These are phyloP conservation scores for Ondatra zibethicus DNA, from an alignment of 2,113 vertebrate species.

Conservation along the genomic window DNA sequence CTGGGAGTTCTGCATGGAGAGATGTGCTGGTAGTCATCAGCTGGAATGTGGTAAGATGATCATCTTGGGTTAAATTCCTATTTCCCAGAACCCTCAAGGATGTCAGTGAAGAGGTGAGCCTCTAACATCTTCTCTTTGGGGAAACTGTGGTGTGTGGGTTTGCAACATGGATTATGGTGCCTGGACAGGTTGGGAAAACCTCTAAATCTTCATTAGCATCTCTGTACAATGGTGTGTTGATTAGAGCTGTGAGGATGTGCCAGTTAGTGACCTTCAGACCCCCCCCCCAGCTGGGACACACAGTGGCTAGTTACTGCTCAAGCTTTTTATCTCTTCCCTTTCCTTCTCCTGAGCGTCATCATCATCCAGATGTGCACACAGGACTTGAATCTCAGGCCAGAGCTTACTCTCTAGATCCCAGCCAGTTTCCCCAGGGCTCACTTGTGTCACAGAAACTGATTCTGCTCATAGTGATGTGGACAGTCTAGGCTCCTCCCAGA, in stretches of 20 bases:
- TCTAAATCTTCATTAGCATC: background rate
- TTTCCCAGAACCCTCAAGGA: background rate
- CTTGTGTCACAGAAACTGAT: background rate
- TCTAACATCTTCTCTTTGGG: background rate
- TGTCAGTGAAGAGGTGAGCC: background rate
- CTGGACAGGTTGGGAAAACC: background rate
- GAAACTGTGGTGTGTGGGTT: background rate
- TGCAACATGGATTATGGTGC: background rate
- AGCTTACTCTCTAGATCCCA: background rate
- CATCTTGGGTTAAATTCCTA: background rate
- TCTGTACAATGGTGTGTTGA: background rate
- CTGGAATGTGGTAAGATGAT: background rate
- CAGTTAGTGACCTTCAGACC: background rate
- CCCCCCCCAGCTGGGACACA: background rate
- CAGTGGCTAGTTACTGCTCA: background rate
- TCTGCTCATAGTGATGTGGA: background rate
- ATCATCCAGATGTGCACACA: background rate
- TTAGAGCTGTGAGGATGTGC: background rate
- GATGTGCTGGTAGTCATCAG: background rate
- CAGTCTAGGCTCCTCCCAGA: background rate
- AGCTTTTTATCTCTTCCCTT: background rate
- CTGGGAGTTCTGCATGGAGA: background rate
- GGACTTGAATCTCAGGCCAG: background rate
- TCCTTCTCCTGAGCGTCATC: background rate
- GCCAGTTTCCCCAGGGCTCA: background rate